Percentiles rank a stretch among this genome's conserved stretches.
Evolutionary conservation across 2,888 invertebrate genomes (phyloP).

Genomic region (Sepioteuthis lessoniana): DNA sequence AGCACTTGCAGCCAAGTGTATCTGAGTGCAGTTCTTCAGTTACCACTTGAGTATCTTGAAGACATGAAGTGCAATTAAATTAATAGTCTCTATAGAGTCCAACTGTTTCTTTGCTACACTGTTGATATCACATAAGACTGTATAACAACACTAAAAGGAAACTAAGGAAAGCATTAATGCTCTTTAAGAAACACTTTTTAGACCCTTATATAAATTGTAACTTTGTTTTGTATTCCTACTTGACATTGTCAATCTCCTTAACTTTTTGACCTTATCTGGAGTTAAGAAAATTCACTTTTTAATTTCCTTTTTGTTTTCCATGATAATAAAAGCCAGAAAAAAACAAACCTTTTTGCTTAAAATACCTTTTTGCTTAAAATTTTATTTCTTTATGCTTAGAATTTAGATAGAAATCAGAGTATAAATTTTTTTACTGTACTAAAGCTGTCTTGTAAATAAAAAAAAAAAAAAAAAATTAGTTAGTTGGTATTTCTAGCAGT

Average conservation of each 20-base stretch:
- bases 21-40: background rate
- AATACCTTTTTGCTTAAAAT: too few relatives aligned
- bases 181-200: background rate
- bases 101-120: background rate
- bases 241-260: background rate
- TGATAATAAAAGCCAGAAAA: background rate
- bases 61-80: conserved; percentile 10
- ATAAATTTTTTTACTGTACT: too few relatives aligned
- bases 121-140: background rate
- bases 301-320: background rate
- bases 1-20: background rate
- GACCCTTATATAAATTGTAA: background rate
- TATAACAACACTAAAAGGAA: background rate
- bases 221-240: background rate
- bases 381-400: too few relatives aligned
- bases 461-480: too few relatives aligned
- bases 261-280: background rate
- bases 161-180: background rate
- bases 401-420: too few relatives aligned
- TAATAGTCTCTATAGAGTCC: background rate
- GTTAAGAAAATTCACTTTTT: background rate
- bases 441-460: too few relatives aligned
- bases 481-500: too few relatives aligned
- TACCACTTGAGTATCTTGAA: background rate
- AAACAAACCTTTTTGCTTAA: too few relatives aligned